These are phyloP conservation scores for Argopecten irradians DNA, from an alignment of 1,140 invertebrate species.

Conservation along the genomic window DNA sequence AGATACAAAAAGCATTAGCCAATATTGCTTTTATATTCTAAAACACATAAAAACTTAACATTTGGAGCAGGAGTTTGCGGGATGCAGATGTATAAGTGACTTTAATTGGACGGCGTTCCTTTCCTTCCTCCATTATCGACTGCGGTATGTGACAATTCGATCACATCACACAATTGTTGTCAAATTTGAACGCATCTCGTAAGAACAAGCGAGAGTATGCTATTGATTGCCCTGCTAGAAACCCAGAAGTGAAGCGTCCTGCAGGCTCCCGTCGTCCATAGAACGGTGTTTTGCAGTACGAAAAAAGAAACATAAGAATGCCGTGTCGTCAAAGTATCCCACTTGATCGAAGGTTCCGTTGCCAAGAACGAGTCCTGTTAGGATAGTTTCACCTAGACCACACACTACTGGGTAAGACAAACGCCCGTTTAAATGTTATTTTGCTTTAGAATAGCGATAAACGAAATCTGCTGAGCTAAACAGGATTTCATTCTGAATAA, in stretches of 20 bases:
- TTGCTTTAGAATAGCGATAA: background rate
- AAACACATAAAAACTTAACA: background rate
- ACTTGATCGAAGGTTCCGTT: no score
- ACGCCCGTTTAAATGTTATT: background rate
- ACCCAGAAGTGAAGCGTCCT: background rate
- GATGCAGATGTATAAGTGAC: slow-evolving; percentile 8
- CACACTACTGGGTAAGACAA: background rate
- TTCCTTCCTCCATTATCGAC: slow-evolving; percentile 13
- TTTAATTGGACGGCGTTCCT: background rate
- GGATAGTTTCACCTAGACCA: background rate
- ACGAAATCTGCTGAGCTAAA: background rate
- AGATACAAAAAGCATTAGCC: background rate
- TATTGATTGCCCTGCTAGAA: background rate
- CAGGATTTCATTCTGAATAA: background rate
- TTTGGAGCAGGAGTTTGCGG: background rate
- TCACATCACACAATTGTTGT: slow-evolving; percentile 11
- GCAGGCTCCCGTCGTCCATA: background rate
- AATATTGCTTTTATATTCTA: background rate
- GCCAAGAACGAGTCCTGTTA: background rate
- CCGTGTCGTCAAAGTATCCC: background rate
- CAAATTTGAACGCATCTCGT: slow-evolving; percentile 10
- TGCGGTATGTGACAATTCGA: background rate
- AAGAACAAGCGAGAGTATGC: background rate
- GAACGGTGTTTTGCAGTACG: background rate
- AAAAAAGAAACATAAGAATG: background rate